These are phyloP conservation scores for Trachemys scripta DNA, from an alignment of 2,113 vertebrate species.

Conservation along the genomic window DNA sequence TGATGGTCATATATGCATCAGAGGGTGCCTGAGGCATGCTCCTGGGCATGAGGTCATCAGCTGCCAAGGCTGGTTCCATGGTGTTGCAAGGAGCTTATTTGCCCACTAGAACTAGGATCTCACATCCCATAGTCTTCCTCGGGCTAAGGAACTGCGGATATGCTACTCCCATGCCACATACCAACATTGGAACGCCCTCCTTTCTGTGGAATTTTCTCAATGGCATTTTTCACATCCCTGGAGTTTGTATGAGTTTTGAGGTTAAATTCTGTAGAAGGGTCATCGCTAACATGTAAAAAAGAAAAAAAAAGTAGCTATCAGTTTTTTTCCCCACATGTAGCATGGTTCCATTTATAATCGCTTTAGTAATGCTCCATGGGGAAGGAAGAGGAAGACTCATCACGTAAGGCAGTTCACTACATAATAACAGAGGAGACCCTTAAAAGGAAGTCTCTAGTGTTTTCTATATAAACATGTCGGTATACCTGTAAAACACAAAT, in stretches of 20 bases:
- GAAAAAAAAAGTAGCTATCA: slow-evolving; percentile 51
- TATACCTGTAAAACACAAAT: not conserved
- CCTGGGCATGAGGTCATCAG: not conserved
- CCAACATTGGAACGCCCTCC: slow-evolving; percentile 95
- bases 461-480: not conserved
- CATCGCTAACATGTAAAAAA: slow-evolving; percentile 82
- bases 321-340: not conserved
- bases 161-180: slow-evolving; percentile 76
- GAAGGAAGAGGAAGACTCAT: not conserved
- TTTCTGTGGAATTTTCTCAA: slow-evolving; percentile 93
- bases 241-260: slow-evolving; percentile 88
- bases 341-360: not conserved
- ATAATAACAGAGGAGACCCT: not conserved
- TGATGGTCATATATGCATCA: not conserved
- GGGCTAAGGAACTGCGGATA: not conserved
- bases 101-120: not conserved
- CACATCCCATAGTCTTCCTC: not conserved
- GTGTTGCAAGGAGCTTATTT: rapidly evolving
- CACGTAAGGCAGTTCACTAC: not conserved
- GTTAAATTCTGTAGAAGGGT: slow-evolving; percentile 91
- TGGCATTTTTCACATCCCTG: slow-evolving; percentile 86
- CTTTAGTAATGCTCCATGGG: not conserved
- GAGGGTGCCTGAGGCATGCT: not conserved
- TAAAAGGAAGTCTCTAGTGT: not conserved
- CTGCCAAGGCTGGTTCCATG: not conserved